Conservation (phyloP, 1,140 invertebrate species). For the Lutraria rhynchaena region DNA sequence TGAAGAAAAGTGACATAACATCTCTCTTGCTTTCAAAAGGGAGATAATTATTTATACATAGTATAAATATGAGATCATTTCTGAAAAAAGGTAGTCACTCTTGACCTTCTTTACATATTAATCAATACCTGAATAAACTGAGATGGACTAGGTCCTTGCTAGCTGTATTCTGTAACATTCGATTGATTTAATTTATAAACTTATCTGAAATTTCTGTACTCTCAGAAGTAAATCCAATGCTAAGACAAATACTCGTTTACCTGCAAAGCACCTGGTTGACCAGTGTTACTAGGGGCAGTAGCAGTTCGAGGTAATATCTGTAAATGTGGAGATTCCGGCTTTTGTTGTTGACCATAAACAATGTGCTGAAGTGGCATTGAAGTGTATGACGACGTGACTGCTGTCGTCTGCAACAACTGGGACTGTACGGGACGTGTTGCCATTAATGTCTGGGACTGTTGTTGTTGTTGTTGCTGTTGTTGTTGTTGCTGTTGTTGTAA, state of each 20-base stretch:
- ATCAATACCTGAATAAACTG: no score
- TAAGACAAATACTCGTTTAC: not conserved
- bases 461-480: slow-evolving; percentile 44
- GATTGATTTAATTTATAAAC: no score
- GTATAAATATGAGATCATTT: no score
- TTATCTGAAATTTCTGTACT: no score
- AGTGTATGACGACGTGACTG: slow-evolving; percentile 18
- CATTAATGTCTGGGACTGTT: not conserved
- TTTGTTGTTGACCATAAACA: slow-evolving; percentile 6
- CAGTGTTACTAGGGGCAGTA: not conserved
- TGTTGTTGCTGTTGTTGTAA: slow-evolving; percentile 43
- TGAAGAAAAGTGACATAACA: no score
- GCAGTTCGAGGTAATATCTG: slow-evolving; percentile 29
- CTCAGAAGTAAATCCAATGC: no score
- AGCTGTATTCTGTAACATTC: no score
- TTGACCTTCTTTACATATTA: no score
- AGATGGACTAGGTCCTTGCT: no score
- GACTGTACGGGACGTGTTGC: not conserved
- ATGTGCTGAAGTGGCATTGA: slow-evolving; percentile 18
- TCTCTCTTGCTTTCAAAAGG: no score
- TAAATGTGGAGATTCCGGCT: slow-evolving; percentile 1
- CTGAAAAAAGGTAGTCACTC: no score
- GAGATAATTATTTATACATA: no score
- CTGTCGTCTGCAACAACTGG: not conserved
- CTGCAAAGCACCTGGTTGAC: not conserved